Evolutionary conservation across 2,797 vertebrate species (phyloP).

Genomic region (Gymnoscopelus braueri): DNA sequence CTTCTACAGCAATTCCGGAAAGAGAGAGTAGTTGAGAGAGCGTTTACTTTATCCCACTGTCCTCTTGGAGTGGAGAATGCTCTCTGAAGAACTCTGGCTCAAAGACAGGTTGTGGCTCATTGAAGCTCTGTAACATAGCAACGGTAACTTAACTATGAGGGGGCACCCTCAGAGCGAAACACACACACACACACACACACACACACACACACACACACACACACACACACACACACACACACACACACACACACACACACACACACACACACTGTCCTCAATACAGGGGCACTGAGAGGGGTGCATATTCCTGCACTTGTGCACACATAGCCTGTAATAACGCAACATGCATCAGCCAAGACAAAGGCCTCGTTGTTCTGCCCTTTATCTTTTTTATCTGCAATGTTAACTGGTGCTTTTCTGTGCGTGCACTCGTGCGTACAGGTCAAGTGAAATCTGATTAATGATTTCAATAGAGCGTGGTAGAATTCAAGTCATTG

Average conservation of each 20-base stretch:
- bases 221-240: neutral
- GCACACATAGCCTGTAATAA: neutral
- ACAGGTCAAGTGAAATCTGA: constrained; percentile 28
- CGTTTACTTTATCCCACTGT: constrained; percentile 28
- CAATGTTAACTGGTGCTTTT: neutral
- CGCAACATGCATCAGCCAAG: too few relatives aligned
- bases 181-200: too few relatives aligned
- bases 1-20: too few relatives aligned
- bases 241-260: neutral
- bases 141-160: constrained; percentile 3
- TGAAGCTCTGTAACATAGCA: constrained; percentile 38
- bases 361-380: too few relatives aligned
- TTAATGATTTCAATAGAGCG: constrained; percentile 17
- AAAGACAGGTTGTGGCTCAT: constrained; percentile 23
- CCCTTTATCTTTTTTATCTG: too few relatives aligned
- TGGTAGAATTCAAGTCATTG: constrained; percentile 27
- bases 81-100: constrained; percentile 9
- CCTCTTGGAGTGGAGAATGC: constrained; percentile 21
- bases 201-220: too few relatives aligned
- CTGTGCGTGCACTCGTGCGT: neutral
- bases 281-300: neutral
- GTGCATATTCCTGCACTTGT: constrained; percentile 1
- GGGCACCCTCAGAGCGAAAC: neutral
- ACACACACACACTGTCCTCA: neutral
- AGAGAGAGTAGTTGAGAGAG: neutral